phyloP scores from a whole-genome alignment of 2,113 vertebrate genomes.

The Lampris megalopsis region DNA sequence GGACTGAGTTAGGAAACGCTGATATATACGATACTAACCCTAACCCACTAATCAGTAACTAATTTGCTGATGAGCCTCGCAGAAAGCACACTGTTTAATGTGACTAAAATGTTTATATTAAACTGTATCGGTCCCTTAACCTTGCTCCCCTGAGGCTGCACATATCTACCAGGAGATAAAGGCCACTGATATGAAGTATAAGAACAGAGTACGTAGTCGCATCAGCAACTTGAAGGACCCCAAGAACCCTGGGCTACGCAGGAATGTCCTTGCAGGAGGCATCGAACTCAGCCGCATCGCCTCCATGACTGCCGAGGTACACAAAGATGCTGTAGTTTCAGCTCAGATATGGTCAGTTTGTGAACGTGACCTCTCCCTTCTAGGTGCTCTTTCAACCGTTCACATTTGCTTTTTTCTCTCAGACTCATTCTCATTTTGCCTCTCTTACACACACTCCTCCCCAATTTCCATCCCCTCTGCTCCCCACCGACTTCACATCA shows the following conservation, averaged over 20 bases:
- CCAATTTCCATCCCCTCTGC: neutral
- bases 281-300: conserved; percentile 88
- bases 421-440: too few relatives aligned
- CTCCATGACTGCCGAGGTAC: conserved; percentile 94
- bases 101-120: neutral
- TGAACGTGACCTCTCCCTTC: neutral
- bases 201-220: conserved; percentile 94
- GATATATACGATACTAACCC: too few relatives aligned
- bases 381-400: neutral
- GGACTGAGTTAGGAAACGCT: too few relatives aligned
- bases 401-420: neutral
- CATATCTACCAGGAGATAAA: conserved; percentile 96
- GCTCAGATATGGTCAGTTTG: neutral
- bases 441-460: neutral
- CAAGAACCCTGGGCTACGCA: conserved; percentile 92
- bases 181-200: conserved; percentile 96
- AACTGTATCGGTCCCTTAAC: conserved; percentile 66
- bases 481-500: neutral
- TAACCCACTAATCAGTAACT: neutral
- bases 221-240: conserved; percentile 99
- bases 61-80: neutral
- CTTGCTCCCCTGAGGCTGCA: conserved; percentile 57
- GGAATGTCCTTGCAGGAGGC: conserved; percentile 89
- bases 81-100: neutral
- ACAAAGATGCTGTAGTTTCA: neutral